phyloP scores from a whole-genome alignment of 2,113 vertebrate species.

The Heterochromis multidens region DNA sequence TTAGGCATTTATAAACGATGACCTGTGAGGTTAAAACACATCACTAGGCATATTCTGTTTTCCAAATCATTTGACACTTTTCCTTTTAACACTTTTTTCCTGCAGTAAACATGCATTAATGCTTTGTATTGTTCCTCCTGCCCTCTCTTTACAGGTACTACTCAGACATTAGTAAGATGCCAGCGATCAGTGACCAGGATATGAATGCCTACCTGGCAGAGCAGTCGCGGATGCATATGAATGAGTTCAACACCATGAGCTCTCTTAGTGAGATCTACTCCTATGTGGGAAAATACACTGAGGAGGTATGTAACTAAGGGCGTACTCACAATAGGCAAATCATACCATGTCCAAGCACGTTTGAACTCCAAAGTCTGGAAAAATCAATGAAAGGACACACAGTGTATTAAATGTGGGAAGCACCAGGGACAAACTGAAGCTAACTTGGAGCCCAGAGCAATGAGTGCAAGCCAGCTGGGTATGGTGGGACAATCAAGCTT shows the following conservation, averaged over 20 bases:
- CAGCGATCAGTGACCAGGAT: conserved; percentile 98
- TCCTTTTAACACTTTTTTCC: neutral
- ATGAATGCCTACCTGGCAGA: conserved; percentile 99
- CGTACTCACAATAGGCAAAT: neutral
- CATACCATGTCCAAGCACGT: neutral
- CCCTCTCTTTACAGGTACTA: conserved; percentile 83
- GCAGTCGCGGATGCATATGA: conserved; percentile 98
- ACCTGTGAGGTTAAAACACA: neutral
- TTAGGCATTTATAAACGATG: neutral
- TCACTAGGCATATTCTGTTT: neutral
- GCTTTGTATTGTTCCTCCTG: conserved; percentile 11
- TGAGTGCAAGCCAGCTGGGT: neutral
- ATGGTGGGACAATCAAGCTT: neutral
- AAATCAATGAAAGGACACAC: neutral
- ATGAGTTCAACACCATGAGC: conserved; percentile 97
- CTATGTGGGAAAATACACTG: conserved; percentile 96
- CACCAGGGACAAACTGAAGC: neutral
- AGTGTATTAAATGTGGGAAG: neutral
- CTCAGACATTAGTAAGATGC: conserved; percentile 97
- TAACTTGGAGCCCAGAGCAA: neutral
- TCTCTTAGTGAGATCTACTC: conserved; percentile 98
- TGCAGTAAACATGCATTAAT: neutral
- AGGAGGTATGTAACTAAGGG: conserved; percentile 84
- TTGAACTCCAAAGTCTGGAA: neutral
- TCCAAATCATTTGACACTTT: neutral